A percentile compares a stretch with the other conserved stretches of the same genome.
phyloP scores from a whole-genome alignment of 2,113 vertebrate species.

The Dolichotis patagonum region DNA sequence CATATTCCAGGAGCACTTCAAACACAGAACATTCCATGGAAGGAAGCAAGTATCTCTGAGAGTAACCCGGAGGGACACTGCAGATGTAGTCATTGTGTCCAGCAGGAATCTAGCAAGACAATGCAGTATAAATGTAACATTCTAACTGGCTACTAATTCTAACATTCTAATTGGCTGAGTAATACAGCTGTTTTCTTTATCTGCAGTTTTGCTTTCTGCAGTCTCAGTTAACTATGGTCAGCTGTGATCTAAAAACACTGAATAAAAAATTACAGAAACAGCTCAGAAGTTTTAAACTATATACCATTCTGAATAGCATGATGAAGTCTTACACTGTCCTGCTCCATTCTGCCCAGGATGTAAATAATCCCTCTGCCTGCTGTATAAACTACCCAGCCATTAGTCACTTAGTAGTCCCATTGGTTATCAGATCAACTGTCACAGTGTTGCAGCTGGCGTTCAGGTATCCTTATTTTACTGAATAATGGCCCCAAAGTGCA shows the following conservation, averaged over 20 bases:
- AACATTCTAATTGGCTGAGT: not conserved
- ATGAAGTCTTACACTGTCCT: not conserved
- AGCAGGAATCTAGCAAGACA: not conserved
- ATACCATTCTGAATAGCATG: not conserved
- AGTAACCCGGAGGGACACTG: not conserved
- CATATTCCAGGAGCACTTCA: not conserved
- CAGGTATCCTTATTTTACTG: not conserved
- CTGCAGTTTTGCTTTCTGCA: not conserved
- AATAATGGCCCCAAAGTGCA: not conserved
- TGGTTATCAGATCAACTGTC: not conserved
- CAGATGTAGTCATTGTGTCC: not conserved
- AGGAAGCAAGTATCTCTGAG: not conserved
- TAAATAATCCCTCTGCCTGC: not conserved
- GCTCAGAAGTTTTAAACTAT: not conserved
- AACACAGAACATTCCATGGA: not conserved
- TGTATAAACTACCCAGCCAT: not conserved
- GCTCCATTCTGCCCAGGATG: not conserved
- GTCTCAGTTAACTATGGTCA: not conserved
- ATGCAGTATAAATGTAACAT: not conserved
- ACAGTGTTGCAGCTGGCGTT: not conserved
- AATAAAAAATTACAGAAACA: not conserved
- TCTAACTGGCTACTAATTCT: not conserved
- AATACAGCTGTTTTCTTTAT: not conserved
- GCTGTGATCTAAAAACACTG: not conserved
- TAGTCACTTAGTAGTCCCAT: not conserved